These are phyloP conservation scores for Ctena decussata DNA, from an alignment of 2,888 invertebrate genomes.

Conservation along the genomic window DNA sequence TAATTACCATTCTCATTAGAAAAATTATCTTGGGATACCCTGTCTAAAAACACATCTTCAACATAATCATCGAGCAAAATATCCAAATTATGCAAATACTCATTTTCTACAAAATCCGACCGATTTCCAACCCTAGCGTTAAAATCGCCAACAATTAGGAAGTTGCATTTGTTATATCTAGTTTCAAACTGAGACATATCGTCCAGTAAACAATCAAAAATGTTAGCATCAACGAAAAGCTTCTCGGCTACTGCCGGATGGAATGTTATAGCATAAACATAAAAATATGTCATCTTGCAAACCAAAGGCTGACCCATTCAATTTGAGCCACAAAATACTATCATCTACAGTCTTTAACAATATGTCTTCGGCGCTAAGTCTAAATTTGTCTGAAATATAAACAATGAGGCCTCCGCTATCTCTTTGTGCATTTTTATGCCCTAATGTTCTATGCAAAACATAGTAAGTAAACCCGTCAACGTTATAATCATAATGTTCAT, in stretches of 20 bases:
- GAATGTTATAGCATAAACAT: not conserved
- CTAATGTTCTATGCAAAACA: too few relatives aligned
- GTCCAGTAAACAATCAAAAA: not conserved
- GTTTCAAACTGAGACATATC: not conserved
- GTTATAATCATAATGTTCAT: not conserved
- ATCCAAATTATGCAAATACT: not conserved
- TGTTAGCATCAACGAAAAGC: not conserved
- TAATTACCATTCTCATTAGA: constrained; percentile 24
- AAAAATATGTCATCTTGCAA: not conserved
- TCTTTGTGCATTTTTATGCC: too few relatives aligned
- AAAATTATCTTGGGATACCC: not conserved
- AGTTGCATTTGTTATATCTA: not conserved
- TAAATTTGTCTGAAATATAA: too few relatives aligned
- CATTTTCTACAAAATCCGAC: constrained; percentile 16
- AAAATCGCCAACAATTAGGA: not conserved
- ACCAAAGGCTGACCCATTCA: not conserved
- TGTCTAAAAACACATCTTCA: not conserved
- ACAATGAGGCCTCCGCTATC: too few relatives aligned
- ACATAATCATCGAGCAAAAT: constrained; percentile 3
- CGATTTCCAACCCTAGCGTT: not conserved
- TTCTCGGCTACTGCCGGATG: not conserved
- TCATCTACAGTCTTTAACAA: too few relatives aligned
- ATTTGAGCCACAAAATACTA: not conserved
- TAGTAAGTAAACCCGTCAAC: not conserved
- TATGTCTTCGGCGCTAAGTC: too few relatives aligned